Evolutionary conservation across 2,888 invertebrate species (phyloP).

Genomic region (Drosophila flavopinicola): DNA sequence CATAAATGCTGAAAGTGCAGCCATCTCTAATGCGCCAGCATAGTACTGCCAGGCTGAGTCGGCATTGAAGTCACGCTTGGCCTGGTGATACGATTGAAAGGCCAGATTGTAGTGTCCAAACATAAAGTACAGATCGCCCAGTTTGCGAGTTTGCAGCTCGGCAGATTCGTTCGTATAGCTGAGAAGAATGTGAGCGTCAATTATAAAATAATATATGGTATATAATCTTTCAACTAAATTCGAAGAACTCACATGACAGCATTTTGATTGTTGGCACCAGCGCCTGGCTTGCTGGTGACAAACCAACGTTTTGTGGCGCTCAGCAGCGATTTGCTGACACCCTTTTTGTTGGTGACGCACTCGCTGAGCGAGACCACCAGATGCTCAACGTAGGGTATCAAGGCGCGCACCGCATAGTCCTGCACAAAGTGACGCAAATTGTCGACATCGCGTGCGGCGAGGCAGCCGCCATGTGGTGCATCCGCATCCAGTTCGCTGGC

Average conservation of each 20-base stretch:
- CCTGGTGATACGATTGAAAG: slow-evolving; percentile 94
- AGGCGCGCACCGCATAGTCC: slow-evolving; percentile 93
- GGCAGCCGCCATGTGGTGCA: slow-evolving; percentile 88
- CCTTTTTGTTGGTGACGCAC: slow-evolving; percentile 93
- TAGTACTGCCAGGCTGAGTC: slow-evolving; percentile 99
- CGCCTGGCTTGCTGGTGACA: slow-evolving; percentile 93
- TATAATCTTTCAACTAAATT: not conserved
- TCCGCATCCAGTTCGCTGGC: slow-evolving; percentile 86
- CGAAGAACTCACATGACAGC: slow-evolving; percentile 90
- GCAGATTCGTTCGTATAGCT: slow-evolving; percentile 93
- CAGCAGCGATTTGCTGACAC: slow-evolving; percentile 95
- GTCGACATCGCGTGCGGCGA: slow-evolving; percentile 93
- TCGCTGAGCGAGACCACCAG: slow-evolving; percentile 92
- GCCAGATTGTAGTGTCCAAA: slow-evolving; percentile 97
- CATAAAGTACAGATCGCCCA: slow-evolving; percentile 98
- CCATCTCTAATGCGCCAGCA: slow-evolving; percentile 98
- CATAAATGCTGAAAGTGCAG: slow-evolving; percentile 96
- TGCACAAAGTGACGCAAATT: slow-evolving; percentile 92
- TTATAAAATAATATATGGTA: not conserved
- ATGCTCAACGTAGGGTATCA: slow-evolving; percentile 96
- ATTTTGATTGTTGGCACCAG: slow-evolving; percentile 88
- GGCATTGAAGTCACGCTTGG: slow-evolving; percentile 98
- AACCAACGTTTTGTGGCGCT: slow-evolving; percentile 98
- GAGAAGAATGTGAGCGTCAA: slow-evolving; percentile 3
- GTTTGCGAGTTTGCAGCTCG: slow-evolving; percentile 95